Conservation (phyloP, 2,888 invertebrate genomes). For the Subacronicta megacephala region DNA sequence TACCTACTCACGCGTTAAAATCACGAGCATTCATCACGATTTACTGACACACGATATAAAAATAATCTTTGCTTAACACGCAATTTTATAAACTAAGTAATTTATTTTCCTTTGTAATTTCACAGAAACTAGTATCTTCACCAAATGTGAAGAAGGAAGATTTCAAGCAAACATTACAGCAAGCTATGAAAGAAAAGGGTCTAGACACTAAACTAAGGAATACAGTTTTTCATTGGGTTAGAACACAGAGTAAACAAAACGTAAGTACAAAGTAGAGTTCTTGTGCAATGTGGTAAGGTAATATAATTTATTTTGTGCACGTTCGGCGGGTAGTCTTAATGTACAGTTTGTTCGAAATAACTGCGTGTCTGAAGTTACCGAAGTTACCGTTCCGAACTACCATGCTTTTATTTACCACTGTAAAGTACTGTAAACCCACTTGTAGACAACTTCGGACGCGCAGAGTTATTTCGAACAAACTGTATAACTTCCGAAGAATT, state of each 20-base stretch:
- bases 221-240: slow-evolving; percentile 95
- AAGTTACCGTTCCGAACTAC: too few species aligned
- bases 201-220: slow-evolving; percentile 95
- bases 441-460: too few species aligned
- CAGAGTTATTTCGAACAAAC: too few species aligned
- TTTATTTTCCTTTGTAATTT: slow-evolving; percentile 45
- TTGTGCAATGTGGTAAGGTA: too few species aligned
- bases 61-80: slow-evolving; percentile 26
- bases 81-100: slow-evolving; percentile 11
- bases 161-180: slow-evolving; percentile 93
- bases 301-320: too few species aligned
- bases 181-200: slow-evolving; percentile 93
- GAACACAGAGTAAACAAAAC: slow-evolving; percentile 85
- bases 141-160: slow-evolving; percentile 93
- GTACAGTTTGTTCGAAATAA: too few species aligned
- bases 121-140: slow-evolving; percentile 94
- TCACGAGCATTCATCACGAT: slow-evolving; percentile 23
- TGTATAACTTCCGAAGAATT: too few species aligned
- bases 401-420: too few species aligned
- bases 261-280: slow-evolving; percentile 60
- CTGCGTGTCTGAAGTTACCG: too few species aligned
- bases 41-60: slow-evolving; percentile 18
- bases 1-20: slow-evolving; percentile 19
- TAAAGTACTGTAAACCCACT: too few species aligned
- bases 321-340: too few species aligned